Conservation (phyloP, 2,888 invertebrate genomes). For the Oscheius sp. region DNA sequence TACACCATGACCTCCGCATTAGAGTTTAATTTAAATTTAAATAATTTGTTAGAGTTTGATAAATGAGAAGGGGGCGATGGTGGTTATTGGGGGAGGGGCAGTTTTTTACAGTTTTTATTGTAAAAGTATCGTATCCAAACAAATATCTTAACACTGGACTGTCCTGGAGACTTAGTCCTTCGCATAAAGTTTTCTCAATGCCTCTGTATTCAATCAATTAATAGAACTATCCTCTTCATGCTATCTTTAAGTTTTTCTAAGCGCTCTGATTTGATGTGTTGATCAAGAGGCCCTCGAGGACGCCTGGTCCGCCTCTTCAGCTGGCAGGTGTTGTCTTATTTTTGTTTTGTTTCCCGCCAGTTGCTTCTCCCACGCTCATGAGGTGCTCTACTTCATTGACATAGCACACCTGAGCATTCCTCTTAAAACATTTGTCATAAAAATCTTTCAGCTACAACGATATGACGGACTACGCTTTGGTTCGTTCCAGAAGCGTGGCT, state of each 20-base stretch:
- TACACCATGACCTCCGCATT: constrained; percentile 23
- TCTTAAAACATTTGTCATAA: not conserved
- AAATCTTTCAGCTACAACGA: constrained; percentile 36
- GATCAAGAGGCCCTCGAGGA: constrained; percentile 15
- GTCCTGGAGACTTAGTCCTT: too few relatives aligned
- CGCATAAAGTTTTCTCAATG: too few relatives aligned
- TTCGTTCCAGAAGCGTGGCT: constrained; percentile 60
- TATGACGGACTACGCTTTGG: constrained; percentile 60
- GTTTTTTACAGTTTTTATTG: too few relatives aligned
- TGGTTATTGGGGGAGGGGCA: too few relatives aligned
- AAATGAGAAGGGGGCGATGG: too few relatives aligned
- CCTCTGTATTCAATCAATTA: too few relatives aligned
- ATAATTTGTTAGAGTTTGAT: too few relatives aligned
- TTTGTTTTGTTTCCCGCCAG: constrained; percentile 27
- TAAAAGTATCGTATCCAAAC: too few relatives aligned
- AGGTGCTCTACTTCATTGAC: constrained; percentile 19
- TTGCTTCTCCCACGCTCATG: constrained; percentile 28
- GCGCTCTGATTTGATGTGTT: constrained; percentile 2
- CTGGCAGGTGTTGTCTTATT: constrained; percentile 29
- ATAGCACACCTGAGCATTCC: constrained; percentile 10
- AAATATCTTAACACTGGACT: too few relatives aligned
- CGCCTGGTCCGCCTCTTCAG: constrained; percentile 29
- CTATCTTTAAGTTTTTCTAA: too few relatives aligned
- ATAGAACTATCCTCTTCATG: too few relatives aligned
- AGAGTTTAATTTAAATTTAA: too few relatives aligned